Evolutionary conservation across 1,140 invertebrate genomes (phyloP).

Genomic region (Centruroides sculpturatus): DNA sequence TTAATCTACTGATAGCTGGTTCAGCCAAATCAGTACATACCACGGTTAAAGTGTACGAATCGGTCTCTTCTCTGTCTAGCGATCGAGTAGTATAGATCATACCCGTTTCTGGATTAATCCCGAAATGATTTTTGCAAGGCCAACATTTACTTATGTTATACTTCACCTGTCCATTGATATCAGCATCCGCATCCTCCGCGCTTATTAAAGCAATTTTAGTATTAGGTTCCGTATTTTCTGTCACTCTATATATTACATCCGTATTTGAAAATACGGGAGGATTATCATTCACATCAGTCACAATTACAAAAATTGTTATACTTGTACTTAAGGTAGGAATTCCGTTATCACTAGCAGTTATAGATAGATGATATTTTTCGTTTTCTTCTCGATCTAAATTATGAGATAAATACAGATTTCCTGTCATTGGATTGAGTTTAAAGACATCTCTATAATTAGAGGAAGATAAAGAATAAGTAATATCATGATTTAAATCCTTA

Average conservation of each 20-base stretch:
- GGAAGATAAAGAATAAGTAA: slow-evolving; percentile 66
- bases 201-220: slow-evolving; percentile 73
- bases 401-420: slow-evolving; percentile 72
- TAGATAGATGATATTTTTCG: slow-evolving; percentile 58
- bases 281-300: slow-evolving; percentile 85
- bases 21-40: slow-evolving; percentile 77
- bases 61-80: slow-evolving; percentile 74
- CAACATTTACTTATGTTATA: slow-evolving; percentile 71
- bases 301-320: slow-evolving; percentile 57
- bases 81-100: slow-evolving; percentile 66
- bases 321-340: slow-evolving; percentile 64
- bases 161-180: slow-evolving; percentile 72
- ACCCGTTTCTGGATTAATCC: slow-evolving; percentile 70
- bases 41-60: slow-evolving; percentile 73
- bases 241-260: slow-evolving; percentile 72
- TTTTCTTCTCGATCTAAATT: slow-evolving; percentile 77
- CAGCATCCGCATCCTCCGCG: slow-evolving; percentile 84
- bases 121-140: slow-evolving; percentile 57
- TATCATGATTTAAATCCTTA: slow-evolving; percentile 76
- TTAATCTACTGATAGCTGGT: slow-evolving; percentile 60
- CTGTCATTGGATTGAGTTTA: slow-evolving; percentile 62
- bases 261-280: slow-evolving; percentile 78
- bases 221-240: slow-evolving; percentile 68
- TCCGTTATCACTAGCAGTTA: slow-evolving; percentile 72
- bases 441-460: slow-evolving; percentile 74